These are phyloP conservation scores for Ctenoplectra terminalis DNA, from an alignment of 1,140 invertebrate genomes.

Conservation along the genomic window DNA sequence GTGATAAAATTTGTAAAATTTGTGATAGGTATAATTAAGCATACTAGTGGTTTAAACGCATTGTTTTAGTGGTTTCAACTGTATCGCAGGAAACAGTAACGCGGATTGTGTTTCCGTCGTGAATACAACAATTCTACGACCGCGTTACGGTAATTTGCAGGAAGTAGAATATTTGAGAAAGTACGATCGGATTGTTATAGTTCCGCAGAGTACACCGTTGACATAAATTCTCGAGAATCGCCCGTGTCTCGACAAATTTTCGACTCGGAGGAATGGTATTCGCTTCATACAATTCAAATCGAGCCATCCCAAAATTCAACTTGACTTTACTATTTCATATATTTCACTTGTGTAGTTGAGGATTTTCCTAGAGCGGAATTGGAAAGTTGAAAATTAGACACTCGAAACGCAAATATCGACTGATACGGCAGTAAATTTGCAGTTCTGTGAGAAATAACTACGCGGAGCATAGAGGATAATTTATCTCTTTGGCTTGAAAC, in stretches of 20 bases:
- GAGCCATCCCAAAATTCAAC: background rate
- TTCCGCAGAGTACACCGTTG: background rate
- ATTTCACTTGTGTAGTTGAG: background rate
- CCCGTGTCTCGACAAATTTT: conserved; percentile 1
- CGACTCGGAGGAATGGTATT: background rate
- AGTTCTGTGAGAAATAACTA: background rate
- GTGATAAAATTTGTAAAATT: too few relatives aligned
- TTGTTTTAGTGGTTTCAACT: background rate
- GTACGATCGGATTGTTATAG: background rate
- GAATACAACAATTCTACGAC: background rate
- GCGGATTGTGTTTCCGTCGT: background rate
- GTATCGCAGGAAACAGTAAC: background rate
- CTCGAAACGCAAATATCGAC: background rate
- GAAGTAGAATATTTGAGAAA: background rate
- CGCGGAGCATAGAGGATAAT: background rate
- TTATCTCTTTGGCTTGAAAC: background rate
- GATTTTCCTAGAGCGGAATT: background rate
- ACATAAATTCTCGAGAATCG: background rate
- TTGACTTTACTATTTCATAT: conserved; percentile 5
- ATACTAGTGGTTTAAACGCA: too few relatives aligned
- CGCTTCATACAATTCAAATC: conserved; percentile 11
- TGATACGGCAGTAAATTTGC: background rate
- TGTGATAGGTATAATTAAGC: too few relatives aligned
- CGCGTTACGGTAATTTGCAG: background rate
- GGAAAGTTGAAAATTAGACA: background rate